Percentiles rank a stretch among this genome's conserved stretches.
These are phyloP conservation scores for Microcaecilia unicolor DNA, from an alignment of 2,797 vertebrate species.

Conservation along the genomic window DNA sequence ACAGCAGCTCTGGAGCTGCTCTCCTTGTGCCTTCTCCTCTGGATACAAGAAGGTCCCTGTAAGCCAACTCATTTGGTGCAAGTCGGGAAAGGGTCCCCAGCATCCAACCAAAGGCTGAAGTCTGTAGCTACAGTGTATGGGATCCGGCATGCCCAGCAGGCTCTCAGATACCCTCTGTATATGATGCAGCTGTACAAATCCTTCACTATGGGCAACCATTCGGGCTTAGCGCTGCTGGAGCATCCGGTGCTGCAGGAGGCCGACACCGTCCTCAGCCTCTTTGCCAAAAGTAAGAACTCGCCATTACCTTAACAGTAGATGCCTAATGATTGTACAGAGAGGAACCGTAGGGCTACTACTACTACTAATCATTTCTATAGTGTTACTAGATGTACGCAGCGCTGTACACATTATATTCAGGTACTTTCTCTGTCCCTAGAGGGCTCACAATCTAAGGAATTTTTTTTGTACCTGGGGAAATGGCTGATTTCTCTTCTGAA, in stretches of 20 bases:
- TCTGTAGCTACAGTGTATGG: background rate
- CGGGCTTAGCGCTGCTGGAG: constrained; percentile 12
- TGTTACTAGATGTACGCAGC: too few relatives aligned
- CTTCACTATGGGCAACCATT: constrained; percentile 25
- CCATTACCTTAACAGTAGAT: background rate
- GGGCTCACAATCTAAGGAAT: too few relatives aligned
- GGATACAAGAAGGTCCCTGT: background rate
- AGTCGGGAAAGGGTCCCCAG: background rate
- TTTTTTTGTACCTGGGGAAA: too few relatives aligned
- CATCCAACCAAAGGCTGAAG: background rate
- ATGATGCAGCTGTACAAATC: constrained; percentile 78
- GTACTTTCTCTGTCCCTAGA: too few relatives aligned
- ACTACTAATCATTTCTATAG: too few relatives aligned
- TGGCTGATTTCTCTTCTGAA: too few relatives aligned
- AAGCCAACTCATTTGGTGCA: background rate
- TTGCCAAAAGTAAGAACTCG: constrained; percentile 59
- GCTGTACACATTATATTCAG: too few relatives aligned
- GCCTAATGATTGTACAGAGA: too few relatives aligned
- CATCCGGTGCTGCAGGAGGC: constrained; percentile 25
- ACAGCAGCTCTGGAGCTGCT: background rate
- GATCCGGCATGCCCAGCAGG: background rate
- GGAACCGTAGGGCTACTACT: too few relatives aligned
- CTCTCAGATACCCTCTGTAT: constrained; percentile 49
- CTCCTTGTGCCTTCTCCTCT: background rate
- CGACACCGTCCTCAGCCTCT: constrained; percentile 61